Conservation (phyloP, 1,140 invertebrate genomes). For the Drosophila pallidifrons region DNA sequence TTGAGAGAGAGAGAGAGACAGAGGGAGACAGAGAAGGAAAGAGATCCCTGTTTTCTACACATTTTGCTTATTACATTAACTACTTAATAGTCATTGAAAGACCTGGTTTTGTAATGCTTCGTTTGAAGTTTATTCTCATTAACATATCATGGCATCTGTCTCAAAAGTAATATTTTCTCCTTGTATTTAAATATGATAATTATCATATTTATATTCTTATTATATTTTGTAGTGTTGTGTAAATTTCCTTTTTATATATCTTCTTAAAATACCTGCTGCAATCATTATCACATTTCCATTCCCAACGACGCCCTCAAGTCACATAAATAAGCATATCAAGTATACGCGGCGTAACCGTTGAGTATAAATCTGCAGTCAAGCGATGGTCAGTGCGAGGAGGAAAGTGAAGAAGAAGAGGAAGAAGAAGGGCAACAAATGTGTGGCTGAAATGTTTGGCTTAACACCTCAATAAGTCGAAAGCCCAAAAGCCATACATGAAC, state of each 20-base stretch:
- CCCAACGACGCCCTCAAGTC: not conserved
- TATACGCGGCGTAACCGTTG: constrained; percentile 21
- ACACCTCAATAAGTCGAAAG: constrained; percentile 70
- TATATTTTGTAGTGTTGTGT: not conserved
- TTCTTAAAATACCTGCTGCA: not conserved
- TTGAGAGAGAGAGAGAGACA: no score
- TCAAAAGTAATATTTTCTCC: no score
- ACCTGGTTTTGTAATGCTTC: no score
- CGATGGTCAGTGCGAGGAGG: not conserved
- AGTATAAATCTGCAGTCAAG: constrained; percentile 25
- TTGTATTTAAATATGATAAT: not conserved
- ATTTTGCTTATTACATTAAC: no score
- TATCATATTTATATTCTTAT: not conserved
- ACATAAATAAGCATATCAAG: constrained; percentile 35
- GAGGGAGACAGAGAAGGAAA: no score
- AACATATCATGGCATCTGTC: no score
- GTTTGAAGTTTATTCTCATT: no score
- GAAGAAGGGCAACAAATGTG: constrained; percentile 20
- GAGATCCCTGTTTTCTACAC: no score
- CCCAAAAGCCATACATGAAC: constrained; percentile 23
- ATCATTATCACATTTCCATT: constrained; percentile 22
- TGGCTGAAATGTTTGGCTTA: constrained; percentile 54
- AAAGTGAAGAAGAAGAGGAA: no score
- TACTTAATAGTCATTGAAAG: no score
- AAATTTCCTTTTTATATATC: no score